Evolutionary conservation across 2,113 vertebrate species (phyloP).

Genomic region (Puntigrus tetrazona): DNA sequence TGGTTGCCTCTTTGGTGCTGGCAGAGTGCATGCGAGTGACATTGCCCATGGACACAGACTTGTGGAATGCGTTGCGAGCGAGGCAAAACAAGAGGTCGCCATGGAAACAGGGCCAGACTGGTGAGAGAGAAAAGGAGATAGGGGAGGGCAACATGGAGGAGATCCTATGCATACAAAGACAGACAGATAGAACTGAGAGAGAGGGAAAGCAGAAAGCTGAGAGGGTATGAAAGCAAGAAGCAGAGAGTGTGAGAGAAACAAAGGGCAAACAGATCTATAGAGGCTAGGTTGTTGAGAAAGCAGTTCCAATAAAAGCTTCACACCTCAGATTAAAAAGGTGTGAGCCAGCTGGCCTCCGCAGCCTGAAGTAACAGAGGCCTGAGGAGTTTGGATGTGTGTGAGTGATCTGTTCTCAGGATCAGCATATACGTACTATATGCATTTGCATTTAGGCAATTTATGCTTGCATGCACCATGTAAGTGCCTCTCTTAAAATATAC

Average conservation of each 20-base stretch:
- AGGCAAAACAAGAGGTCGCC: constrained; percentile 74
- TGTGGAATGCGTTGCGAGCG: constrained; percentile 71
- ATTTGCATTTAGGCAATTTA: neutral
- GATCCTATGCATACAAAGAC: neutral
- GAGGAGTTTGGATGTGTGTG: constrained; percentile 18
- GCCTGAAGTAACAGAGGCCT: constrained; percentile 33
- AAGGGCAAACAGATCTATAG: constrained; percentile 20
- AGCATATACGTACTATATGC: neutral
- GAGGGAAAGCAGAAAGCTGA: neutral
- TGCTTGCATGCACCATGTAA: neutral
- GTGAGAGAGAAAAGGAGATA: constrained; percentile 44
- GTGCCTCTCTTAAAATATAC: neutral
- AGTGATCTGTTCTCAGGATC: constrained; percentile 28
- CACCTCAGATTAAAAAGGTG: constrained; percentile 54
- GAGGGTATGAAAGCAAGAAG: constrained; percentile 14
- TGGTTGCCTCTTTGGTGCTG: neutral
- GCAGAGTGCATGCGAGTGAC: constrained; percentile 60
- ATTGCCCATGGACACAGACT: constrained; percentile 68
- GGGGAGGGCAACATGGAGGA: constrained; percentile 30
- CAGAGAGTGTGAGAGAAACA: constrained; percentile 13
- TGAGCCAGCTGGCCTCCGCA: constrained; percentile 47
- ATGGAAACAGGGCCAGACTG: constrained; percentile 67
- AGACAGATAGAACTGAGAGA: neutral
- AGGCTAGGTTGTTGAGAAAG: constrained; percentile 8
- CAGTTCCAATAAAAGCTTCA: constrained; percentile 50